These are phyloP conservation scores for Schlechtendalia chinensis DNA, from an alignment of 1,140 invertebrate species.

Conservation along the genomic window DNA sequence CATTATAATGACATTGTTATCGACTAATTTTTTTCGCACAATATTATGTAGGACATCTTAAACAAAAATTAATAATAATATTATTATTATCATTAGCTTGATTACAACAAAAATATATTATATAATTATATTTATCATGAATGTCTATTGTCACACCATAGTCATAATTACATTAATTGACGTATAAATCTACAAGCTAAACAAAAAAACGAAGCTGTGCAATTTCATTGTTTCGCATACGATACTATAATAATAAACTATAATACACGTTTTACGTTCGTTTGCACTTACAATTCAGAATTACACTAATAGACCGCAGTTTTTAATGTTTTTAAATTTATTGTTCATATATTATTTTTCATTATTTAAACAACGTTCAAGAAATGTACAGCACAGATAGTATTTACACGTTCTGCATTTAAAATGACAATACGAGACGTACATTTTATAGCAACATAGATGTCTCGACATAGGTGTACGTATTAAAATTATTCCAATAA, in stretches of 20 bases:
- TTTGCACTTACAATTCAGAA: not conserved
- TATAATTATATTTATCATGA: constrained; percentile 1
- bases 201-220: constrained; percentile 13
- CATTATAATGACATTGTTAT: too few species aligned
- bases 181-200: constrained; percentile 29
- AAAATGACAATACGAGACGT: not conserved
- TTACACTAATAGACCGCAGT: not conserved
- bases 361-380: constrained; percentile 16
- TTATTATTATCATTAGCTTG: not conserved
- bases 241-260: constrained; percentile 7
- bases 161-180: constrained; percentile 34
- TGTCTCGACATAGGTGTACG: not conserved
- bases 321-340: not conserved
- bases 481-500: constrained; percentile 2
- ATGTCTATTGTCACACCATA: constrained; percentile 31
- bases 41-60: not conserved
- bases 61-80: constrained; percentile 12
- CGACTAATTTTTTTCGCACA: too few species aligned
- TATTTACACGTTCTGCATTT: constrained; percentile 22
- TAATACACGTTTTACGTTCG: not conserved
- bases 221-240: not conserved
- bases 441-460: not conserved
- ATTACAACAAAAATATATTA: constrained; percentile 24
- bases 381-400: constrained; percentile 13
- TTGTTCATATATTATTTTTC: not conserved